Evolutionary conservation across 1,140 invertebrate genomes (phyloP), one percentile per base, ranked within the genome.

Genomic region (Akabosia matsudoensis): DNA sequence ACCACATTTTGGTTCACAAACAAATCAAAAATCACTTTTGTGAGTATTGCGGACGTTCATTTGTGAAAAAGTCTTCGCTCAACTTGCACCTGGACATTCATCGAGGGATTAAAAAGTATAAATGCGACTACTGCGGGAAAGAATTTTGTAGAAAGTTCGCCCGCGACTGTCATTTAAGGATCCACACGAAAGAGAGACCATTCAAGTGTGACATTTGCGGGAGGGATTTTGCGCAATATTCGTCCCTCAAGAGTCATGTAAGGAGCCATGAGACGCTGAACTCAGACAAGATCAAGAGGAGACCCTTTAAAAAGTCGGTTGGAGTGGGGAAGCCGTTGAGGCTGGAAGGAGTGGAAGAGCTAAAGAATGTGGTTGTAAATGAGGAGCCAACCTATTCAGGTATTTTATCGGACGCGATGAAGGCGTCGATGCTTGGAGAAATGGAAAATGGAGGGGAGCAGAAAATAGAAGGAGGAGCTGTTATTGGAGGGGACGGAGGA

Each of bases 1-100:
- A 67, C 13, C 61, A 67, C 30, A 30, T 30, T 31, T 67, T 67
- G 30, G 61, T 67, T 3, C 61, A 67, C 61, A 67, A 67, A 4
- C 61, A 67, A 31, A 22, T 16, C 7, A 67, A 67, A 30, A 67
- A 67, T 31, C 30, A 30, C n/a, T 30, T 67, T 13, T 67, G 61
- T n/a, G 24, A 67, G 24, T 67, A 16, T 31, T 67, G 61, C n/a
- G 61, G 61, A 28, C 28, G 22, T 13, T 3, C 61, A 7, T 67
- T 67, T 22, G 61, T 67, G 3, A 67, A 67, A 67, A 67, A 67
- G 28, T 30, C 61, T 2, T 30, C 26, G 24, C 61, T 67, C 24
- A 30, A 28, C 14, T 4, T 67, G 13, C 61, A 67, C 31, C 28
- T 67, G 3, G 61, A 16, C 4, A 67, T 67, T 67, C 61, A 67